Percentiles rank a stretch among this genome's conserved stretches.
Evolutionary conservation across 2,797 vertebrate species (phyloP).

Genomic region (Dipus sagitta): DNA sequence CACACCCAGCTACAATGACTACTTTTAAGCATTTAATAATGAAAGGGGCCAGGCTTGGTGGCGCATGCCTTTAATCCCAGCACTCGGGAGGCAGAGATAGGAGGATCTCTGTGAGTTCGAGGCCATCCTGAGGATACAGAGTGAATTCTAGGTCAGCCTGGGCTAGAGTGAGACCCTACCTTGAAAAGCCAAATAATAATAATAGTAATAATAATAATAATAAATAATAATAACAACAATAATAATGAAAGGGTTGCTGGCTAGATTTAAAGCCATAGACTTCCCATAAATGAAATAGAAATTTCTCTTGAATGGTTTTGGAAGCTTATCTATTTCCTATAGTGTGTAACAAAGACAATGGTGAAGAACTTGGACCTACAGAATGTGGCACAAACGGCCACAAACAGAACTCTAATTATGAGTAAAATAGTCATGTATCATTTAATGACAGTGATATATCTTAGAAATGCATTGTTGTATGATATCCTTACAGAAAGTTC

Average conservation of each 20-base stretch:
- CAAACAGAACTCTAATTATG: not conserved
- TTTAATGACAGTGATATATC: not conserved
- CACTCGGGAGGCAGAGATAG: too few species aligned
- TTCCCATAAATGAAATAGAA: not conserved
- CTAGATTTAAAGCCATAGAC: not conserved
- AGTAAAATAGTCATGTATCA: not conserved
- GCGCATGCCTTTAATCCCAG: too few species aligned
- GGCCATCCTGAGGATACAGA: too few species aligned
- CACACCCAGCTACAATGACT: not conserved
- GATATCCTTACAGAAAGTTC: not conserved
- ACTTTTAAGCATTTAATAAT: constrained; percentile 36
- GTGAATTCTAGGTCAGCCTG: too few species aligned
- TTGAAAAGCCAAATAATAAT: too few species aligned
- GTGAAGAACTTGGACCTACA: not conserved
- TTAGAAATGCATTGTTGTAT: not conserved
- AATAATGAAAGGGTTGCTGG: not conserved
- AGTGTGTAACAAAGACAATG: not conserved
- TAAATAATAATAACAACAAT: not conserved
- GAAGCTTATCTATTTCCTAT: constrained; percentile 5
- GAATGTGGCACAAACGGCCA: not conserved
- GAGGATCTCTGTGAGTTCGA: too few species aligned
- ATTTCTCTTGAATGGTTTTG: constrained; percentile 4
- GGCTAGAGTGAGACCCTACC: too few species aligned
- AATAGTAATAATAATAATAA: too few species aligned
- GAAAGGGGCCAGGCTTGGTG: not conserved